These are phyloP conservation scores for Acrobasis suavella DNA, from an alignment of 2,888 invertebrate genomes.

Conservation along the genomic window DNA sequence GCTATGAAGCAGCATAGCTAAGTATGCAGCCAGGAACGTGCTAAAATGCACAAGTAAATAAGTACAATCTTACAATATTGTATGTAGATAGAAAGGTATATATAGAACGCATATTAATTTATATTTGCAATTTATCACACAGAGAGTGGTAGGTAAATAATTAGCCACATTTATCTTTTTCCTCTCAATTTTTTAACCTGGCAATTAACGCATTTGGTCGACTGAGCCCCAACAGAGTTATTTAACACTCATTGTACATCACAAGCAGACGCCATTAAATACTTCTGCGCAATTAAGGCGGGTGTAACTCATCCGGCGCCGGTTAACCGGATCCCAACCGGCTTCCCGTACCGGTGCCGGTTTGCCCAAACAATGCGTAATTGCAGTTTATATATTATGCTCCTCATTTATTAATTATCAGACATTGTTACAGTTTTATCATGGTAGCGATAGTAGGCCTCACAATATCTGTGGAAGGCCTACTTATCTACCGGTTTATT, in stretches of 20 bases:
- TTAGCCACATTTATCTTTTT: neutral
- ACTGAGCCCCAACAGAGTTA: slow-evolving; percentile 27
- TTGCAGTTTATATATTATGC: slow-evolving; percentile 26
- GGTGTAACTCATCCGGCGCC: slow-evolving; percentile 22
- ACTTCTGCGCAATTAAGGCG: slow-evolving; percentile 52
- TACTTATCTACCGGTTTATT: neutral
- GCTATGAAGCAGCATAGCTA: no score
- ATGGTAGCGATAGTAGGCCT: neutral
- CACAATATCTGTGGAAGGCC: no score
- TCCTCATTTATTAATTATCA: slow-evolving; percentile 26
- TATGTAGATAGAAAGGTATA: no score
- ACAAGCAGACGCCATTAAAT: slow-evolving; percentile 46
- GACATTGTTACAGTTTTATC: neutral
- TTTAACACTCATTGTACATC: slow-evolving; percentile 41
- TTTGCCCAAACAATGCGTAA: slow-evolving; percentile 24
- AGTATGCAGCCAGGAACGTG: no score
- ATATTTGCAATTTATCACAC: no score
- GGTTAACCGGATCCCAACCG: slow-evolving; percentile 13
- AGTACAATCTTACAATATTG: no score
- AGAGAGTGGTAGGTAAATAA: no score
- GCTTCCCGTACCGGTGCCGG: slow-evolving; percentile 10
- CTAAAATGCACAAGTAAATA: no score
- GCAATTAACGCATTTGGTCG: slow-evolving; percentile 26
- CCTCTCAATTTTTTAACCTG: slow-evolving; percentile 18
- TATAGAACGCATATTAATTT: no score